phyloP scores from a whole-genome alignment of 1,140 invertebrate genomes.

The Metaphire vulgaris region DNA sequence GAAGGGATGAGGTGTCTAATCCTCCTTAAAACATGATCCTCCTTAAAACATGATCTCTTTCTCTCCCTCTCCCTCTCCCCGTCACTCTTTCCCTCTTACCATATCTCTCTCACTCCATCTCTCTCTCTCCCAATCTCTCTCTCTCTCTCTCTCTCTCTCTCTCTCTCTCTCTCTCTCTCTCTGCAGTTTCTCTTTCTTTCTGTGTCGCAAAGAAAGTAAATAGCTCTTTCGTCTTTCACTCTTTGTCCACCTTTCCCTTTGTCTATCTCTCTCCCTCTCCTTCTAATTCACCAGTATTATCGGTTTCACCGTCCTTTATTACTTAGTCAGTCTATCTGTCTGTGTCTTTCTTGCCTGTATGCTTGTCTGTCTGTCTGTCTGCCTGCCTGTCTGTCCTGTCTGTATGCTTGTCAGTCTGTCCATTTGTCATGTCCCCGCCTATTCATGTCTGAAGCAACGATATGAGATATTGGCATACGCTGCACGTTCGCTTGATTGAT shows the following conservation, averaged over 20 bases:
- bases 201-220: no score
- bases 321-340: background rate
- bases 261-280: background rate
- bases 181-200: background rate
- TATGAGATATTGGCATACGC: background rate
- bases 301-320: background rate
- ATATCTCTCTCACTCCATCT: background rate
- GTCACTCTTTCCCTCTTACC: background rate
- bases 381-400: no score
- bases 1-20: background rate
- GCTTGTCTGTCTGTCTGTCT: no score
- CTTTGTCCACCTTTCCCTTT: background rate
- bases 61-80: background rate
- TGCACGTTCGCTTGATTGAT: background rate
- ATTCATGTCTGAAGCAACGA: background rate
- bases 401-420: background rate
- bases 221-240: background rate
- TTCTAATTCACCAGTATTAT: background rate
- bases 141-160: conserved; percentile 1
- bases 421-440: background rate
- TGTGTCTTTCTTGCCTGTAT: background rate
- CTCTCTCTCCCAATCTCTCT: background rate
- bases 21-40: background rate
- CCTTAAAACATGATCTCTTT: background rate
- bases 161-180: conserved; percentile 1